Percentiles rank a stretch among this genome's conserved stretches.
Evolutionary conservation across 2,797 vertebrate genomes (phyloP).

Genomic region (Mareca strepera): DNA sequence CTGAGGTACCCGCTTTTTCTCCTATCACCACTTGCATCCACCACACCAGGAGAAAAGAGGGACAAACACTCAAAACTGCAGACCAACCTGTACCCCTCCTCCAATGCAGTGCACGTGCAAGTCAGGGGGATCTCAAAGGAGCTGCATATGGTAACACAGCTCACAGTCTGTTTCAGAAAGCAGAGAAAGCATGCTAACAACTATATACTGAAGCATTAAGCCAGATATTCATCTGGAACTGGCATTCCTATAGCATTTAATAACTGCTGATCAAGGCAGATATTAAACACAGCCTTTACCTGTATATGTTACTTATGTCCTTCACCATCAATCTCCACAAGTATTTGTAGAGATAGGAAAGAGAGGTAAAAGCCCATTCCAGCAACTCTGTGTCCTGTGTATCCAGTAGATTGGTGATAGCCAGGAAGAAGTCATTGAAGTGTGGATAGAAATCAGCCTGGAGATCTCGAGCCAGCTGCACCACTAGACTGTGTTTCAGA

Average conservation of each 20-base stretch:
- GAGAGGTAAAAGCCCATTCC: constrained; percentile 94
- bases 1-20: background rate
- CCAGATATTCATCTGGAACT: fast-evolving
- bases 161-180: background rate
- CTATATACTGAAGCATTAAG: background rate
- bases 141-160: background rate
- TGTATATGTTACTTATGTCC: constrained; percentile 93
- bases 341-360: constrained; percentile 98
- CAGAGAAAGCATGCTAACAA: background rate
- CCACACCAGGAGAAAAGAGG: background rate
- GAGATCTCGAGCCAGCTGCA: constrained; percentile 95
- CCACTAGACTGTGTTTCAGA: constrained; percentile 87
- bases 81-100: background rate
- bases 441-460: constrained; percentile 97
- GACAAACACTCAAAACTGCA: background rate
- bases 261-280: background rate
- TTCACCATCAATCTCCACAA: constrained; percentile 97
- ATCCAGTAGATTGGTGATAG: constrained; percentile 89
- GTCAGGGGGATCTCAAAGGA: background rate
- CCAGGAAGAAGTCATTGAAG: constrained; percentile 91
- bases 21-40: background rate
- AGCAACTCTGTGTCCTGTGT: constrained; percentile 92
- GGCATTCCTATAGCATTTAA: background rate
- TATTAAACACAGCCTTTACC: constrained; percentile 72
- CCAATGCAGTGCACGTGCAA: background rate